Evolutionary conservation across 2,888 invertebrate species (phyloP), one percentile per base, ranked within the genome.

Genomic region (Sicus ferrugineus): DNA sequence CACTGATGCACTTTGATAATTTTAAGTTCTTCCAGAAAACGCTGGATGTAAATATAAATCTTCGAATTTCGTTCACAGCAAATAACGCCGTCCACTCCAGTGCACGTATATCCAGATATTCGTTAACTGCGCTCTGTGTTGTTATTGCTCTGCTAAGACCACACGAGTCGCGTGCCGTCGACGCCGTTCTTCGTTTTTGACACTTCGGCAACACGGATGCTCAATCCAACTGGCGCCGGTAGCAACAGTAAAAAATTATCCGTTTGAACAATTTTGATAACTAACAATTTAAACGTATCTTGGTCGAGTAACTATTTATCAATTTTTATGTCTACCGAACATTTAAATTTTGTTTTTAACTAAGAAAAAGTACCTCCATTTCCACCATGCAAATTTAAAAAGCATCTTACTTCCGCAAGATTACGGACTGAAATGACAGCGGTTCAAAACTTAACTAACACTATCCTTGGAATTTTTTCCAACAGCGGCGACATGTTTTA

Each of bases 141-240:
- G 65, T 54, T 34, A 48, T 67, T 67, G 19, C 52, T 52, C 50
- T 19, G 30, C 21, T 1, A 54, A 2, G 2, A 21, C 31, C 19
- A 50, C 52, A 65, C 50, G 19, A 34, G 38, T 31, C 2, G 23
- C 31, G 11, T 34, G 52, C 50, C 30, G 64, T 64, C 64, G 31
- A 48, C 54, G 30, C n/a, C 52, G 65, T 21, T 59, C 59, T 48
- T 67, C 52, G 65, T 21, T 59, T 67, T 48, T 67, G 67, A 67
- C 67, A 67, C n/a, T 67, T 65, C 31, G 34, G 11, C 23, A 28
- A 54, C 65, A 48, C 64, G 19, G 63, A 19, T 50, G 28, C 23
- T 28, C 62, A 56, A 66, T 42, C n/a, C n/a, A n/a, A n/a, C 38
- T 67, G 67, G 59, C 59, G 67, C 30, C 31, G 48, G 58, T 26